Base-by-base conservation (phyloP, 1,140 invertebrate genomes). In the Trinorchestia longiramus region DNA sequence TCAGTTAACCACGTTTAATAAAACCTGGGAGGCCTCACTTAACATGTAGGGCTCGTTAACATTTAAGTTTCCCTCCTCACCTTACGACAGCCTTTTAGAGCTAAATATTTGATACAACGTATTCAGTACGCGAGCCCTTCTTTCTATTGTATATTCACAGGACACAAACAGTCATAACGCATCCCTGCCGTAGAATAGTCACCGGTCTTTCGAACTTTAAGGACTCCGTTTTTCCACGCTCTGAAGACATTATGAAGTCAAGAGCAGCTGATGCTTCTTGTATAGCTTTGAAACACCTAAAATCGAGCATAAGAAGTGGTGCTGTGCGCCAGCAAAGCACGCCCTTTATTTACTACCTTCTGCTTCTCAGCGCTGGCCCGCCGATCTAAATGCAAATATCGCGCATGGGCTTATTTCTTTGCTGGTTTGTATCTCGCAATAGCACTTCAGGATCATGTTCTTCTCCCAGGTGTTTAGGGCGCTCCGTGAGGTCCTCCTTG, bases 371-470 rank as follows among this genome's bases (percentile, higher is more conserved):
- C 88, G 62, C 62, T 28, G 62, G 41, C 41, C 88, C 88, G 41
- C 88, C 88, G 88, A 91, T 91, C 88, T 91, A 91, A 91, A 91
- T 91, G 88, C 88, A 91, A 91, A 91, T 91, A 42, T 91, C 28
- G 15, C 28, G 88, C 88, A 42, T 11, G 11, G 88, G 88, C 41
- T 91, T 43, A 42, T 91, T 91, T 91, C 88, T 42, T 3, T 23
- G 41, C 88, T 91, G 88, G 28, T 91, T 91, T 91, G 41, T 23
- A 91, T 91, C 41, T 42, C 6, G 41, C 41, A 91, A 91, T 91
- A 91, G 88, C 88, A 91, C 88, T 91, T 91, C 8, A 91, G 88
- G 88, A 91, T 42, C 88, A 43, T 91, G 88, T 43, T 91, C 88
- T 91, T 28, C 88, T 91, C 4, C 88, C 88, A 91, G 88, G 88